Conservation (phyloP, 2,113 vertebrate species). For the Lasiurus borealis region DNA sequence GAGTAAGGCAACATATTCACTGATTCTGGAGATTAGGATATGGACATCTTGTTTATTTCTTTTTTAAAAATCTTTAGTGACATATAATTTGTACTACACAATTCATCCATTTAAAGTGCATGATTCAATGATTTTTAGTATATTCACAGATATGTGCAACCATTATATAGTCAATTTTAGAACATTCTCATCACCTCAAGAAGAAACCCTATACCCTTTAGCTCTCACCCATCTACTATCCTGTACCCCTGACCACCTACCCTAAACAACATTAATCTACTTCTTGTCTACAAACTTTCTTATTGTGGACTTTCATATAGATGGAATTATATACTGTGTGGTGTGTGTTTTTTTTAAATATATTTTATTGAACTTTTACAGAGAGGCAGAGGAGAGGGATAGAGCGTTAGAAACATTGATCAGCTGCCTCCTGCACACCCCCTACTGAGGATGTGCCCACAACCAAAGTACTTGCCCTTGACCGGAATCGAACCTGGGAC, state of each 20-base stretch:
- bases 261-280: background rate
- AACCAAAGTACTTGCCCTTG: too few species aligned
- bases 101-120: background rate
- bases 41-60: background rate
- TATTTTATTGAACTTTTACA: too few species aligned
- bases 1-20: background rate
- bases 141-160: background rate
- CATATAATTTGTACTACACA: background rate
- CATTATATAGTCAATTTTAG: background rate
- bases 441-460: too few species aligned
- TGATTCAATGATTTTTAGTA: background rate
- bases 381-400: too few species aligned
- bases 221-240: background rate
- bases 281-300: background rate
- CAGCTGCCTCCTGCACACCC: too few species aligned
- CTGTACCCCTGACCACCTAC: rapidly evolving
- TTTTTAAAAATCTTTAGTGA: background rate
- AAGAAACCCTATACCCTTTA: background rate
- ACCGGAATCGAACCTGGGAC: too few species aligned
- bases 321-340: background rate
- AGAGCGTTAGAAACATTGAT: too few species aligned
- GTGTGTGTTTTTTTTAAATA: background rate
- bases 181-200: background rate
- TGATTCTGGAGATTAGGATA: background rate
- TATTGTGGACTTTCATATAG: background rate